Evolutionary conservation across 2,797 vertebrate genomes (phyloP), one percentile per base, ranked within the genome.

Genomic region (Chloroceryle inda): DNA sequence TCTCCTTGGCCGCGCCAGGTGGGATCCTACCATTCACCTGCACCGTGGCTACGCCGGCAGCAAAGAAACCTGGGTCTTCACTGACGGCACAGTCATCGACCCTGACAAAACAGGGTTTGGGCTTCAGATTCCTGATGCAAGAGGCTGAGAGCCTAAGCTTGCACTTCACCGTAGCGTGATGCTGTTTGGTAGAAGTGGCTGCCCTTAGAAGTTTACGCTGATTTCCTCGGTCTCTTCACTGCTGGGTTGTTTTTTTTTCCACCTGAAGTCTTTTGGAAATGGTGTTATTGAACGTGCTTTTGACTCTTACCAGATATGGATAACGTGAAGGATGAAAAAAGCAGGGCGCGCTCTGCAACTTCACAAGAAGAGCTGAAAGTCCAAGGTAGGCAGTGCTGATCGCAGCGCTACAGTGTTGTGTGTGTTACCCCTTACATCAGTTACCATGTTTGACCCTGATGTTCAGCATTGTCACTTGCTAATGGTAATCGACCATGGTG

Each of bases 291-390:
- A 55, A 8, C 6, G 3, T 24, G 0, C 15, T 53, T 85, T 35
- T 93, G 58, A 23, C 31, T 78, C 71, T 72, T 52, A 13, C 24
- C 80, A 98, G 98, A 15, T 79, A 98, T 97, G 97, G 96, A 96
- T 74, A 85, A 63, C 40, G 66, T 27, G 35, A 86, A 87, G 61
- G 92, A 94, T 56, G 95, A 97, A 38, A 97, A 88, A 55, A 84
- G 67, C 4, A 91, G 95, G 71, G 64, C 35, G 0, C 67, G 64
- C 7, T 76, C 87, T 64, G 76, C 92, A 42, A 40, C 77, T 40
- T 92, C 97, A 5, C 82, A 91, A 67, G 96, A 96, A 80, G 92
- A 94, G 45, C 58, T 91, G 86, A 94, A 91, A 61, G 61, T 37
- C 77, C 93, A 21, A 96, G 96, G 95, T 96, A 33, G 80, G 96